phyloP scores from a whole-genome alignment of 2,113 vertebrate species.

The Lanius ludovicianus region DNA sequence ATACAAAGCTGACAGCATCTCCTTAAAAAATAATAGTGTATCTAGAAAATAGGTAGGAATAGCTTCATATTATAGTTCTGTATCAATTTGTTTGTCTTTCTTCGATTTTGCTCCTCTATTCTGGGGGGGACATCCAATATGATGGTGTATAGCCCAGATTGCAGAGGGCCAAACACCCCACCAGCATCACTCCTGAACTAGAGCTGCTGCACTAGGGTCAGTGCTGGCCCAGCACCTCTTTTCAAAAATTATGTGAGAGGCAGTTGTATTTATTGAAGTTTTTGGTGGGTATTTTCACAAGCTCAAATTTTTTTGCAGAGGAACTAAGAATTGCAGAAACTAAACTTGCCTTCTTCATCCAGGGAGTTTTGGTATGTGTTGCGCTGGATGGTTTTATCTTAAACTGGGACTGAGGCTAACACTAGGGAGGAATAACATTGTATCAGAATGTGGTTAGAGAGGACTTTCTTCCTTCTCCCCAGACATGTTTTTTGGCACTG shows the following conservation, averaged over 20 bases:
- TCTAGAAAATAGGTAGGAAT: not conserved
- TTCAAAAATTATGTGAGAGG: not conserved
- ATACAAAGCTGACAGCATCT: not conserved
- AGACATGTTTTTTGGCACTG: not conserved
- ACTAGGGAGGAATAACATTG: not conserved
- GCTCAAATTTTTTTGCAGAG: not conserved
- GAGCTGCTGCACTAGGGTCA: not conserved
- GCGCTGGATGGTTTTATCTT: not conserved
- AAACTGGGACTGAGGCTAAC: not conserved
- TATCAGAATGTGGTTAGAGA: not conserved
- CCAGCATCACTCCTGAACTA: not conserved
- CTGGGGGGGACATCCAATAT: not conserved
- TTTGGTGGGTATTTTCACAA: slow-evolving; percentile 19
- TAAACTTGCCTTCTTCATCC: not conserved
- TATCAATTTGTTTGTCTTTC: not conserved
- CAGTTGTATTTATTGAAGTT: not conserved
- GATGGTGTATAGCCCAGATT: not conserved
- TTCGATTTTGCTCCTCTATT: not conserved
- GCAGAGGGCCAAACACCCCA: not conserved
- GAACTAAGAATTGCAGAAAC: not conserved
- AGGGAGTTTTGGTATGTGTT: not conserved
- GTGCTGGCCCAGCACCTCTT: not conserved
- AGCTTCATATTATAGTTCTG: not conserved
- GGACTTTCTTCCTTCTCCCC: not conserved
- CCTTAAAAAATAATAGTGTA: not conserved